Percentiles rank a stretch among this genome's conserved stretches.
Conservation (phyloP, 1,140 invertebrate species). For the Sycophaga agraensis region DNA sequence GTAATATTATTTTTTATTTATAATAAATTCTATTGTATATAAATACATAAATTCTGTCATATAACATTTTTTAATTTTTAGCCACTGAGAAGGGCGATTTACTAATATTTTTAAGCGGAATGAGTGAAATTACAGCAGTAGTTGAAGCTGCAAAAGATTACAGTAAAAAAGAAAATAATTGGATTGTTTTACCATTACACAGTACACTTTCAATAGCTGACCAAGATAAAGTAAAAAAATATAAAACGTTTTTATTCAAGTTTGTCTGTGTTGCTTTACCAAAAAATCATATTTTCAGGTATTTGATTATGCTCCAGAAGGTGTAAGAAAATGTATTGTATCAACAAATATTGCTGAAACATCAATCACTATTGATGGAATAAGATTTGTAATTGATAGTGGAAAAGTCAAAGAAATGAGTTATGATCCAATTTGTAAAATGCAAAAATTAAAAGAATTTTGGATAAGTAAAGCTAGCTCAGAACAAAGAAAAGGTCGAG, state of each 20-base stretch:
- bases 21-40: too few relatives aligned
- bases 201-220: conserved; percentile 89
- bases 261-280: too few relatives aligned
- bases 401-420: conserved; percentile 98
- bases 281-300: conserved; percentile 63
- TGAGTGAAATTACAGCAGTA: conserved; percentile 90
- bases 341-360: conserved; percentile 99
- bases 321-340: conserved; percentile 94
- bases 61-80: conserved; percentile 48
- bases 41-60: background rate
- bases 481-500: conserved; percentile 94
- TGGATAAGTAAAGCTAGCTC: conserved; percentile 97
- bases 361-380: conserved; percentile 97
- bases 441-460: conserved; percentile 88
- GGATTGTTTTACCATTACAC: conserved; percentile 95
- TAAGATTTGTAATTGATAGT: conserved; percentile 96
- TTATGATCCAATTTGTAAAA: conserved; percentile 86
- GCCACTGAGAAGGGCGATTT: conserved; percentile 90
- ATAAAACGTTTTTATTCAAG: conserved; percentile 9
- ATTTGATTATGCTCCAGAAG: conserved; percentile 95
- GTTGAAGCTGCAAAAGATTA: conserved; percentile 87
- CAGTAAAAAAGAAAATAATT: conserved; percentile 74
- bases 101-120: conserved; percentile 94
- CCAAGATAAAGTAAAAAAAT: conserved; percentile 83
- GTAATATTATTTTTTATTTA: conserved; percentile 48